These are phyloP conservation scores for Rhynchonycteris naso DNA, from an alignment of 2,797 vertebrate genomes.

Conservation along the genomic window DNA sequence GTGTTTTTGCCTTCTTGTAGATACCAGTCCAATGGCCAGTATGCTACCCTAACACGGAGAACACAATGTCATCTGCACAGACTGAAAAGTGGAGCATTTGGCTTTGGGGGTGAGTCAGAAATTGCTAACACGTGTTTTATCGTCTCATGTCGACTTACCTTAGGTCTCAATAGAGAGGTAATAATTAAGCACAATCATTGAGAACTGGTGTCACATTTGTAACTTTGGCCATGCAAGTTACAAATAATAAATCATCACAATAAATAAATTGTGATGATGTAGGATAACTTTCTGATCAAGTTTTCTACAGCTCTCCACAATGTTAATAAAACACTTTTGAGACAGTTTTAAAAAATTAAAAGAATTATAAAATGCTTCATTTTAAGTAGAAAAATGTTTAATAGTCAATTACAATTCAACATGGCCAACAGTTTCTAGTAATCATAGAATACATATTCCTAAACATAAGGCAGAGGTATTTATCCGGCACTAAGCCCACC, in stretches of 20 bases:
- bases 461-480: not conserved
- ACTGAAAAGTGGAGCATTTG: not conserved
- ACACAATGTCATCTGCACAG: not conserved
- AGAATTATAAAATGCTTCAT: constrained; percentile 19
- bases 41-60: not conserved
- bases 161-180: not conserved
- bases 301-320: not conserved
- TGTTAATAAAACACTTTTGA: constrained; percentile 19
- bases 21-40: not conserved
- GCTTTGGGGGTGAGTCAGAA: not conserved
- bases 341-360: constrained; percentile 17
- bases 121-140: not conserved
- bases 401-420: not conserved
- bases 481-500: not conserved
- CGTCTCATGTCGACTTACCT: not conserved
- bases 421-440: not conserved
- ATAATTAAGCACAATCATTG: not conserved
- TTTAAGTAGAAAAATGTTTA: not conserved
- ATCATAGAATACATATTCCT: not conserved
- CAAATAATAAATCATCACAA: no score
- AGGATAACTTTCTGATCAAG: not conserved
- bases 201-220: not conserved
- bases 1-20: constrained; percentile 50
- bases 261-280: constrained; percentile 26
- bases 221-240: not conserved